Percentiles rank a stretch among this genome's conserved stretches.
Conservation (phyloP, 2,888 invertebrate genomes). For the Eudemis profundana region DNA sequence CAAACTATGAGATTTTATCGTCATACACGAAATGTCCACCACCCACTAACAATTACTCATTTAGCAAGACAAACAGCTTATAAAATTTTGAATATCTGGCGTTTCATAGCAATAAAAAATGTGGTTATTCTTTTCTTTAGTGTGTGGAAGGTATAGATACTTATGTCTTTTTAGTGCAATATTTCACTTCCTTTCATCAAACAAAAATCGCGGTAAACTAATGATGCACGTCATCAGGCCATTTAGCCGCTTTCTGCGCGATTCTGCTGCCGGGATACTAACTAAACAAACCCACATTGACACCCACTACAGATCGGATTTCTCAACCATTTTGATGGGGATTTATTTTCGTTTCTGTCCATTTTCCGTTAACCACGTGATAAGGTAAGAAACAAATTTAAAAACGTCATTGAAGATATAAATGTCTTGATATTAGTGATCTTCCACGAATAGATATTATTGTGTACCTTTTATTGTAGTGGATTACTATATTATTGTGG, state of each 20-base stretch:
- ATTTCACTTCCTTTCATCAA: constrained; percentile 1
- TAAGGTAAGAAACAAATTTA: background rate
- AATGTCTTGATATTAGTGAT: too few relatives aligned
- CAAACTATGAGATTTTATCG: constrained; percentile 10
- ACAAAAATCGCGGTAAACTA: background rate
- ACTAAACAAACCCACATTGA: constrained; percentile 23
- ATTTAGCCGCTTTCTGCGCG: background rate
- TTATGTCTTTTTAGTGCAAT: constrained; percentile 8
- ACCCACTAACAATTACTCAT: constrained; percentile 25
- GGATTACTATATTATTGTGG: too few relatives aligned
- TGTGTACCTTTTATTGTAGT: too few relatives aligned
- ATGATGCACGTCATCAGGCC: constrained; percentile 5
- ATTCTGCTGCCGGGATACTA: background rate
- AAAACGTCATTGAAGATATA: too few relatives aligned
- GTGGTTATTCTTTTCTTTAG: background rate
- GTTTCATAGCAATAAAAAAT: background rate
- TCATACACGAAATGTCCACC: background rate
- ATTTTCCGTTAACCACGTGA: background rate
- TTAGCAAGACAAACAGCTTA: constrained; percentile 12
- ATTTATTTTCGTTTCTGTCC: background rate
- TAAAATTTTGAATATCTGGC: constrained; percentile 11
- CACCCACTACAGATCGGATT: constrained; percentile 12
- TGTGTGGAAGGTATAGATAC: constrained; percentile 3
- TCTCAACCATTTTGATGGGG: background rate
- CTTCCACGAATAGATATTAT: too few relatives aligned